A percentile compares a stretch with the other conserved stretches of the same genome.
Conservation (phyloP, 30 jellyfish, hydroid and myxozoan species). For the Aurelia aurita region DNA sequence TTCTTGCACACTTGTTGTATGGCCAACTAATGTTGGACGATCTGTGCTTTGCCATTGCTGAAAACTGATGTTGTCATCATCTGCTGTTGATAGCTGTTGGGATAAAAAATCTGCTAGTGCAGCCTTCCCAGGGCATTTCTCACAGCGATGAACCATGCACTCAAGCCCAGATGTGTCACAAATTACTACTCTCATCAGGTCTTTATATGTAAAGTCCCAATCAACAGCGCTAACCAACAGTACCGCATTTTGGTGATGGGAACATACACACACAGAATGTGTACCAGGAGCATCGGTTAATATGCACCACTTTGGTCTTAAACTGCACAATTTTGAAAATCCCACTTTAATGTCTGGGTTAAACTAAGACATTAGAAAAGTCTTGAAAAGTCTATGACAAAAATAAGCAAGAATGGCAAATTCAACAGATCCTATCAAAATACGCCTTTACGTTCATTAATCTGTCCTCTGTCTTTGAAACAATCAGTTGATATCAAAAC, state of each 20-base stretch:
- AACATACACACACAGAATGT: not conserved
- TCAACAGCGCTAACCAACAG: not conserved
- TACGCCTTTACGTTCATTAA: too few relatives aligned
- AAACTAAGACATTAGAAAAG: too few relatives aligned
- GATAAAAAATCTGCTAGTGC: not conserved
- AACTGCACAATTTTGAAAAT: slow-evolving; percentile 61
- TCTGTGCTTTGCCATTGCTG: slow-evolving; percentile 25
- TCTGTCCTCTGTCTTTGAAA: too few relatives aligned
- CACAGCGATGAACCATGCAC: not conserved
- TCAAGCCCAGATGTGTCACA: not conserved
- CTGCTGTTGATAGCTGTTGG: not conserved
- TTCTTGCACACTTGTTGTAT: not conserved
- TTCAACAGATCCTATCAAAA: too few relatives aligned
- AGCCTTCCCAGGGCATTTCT: slow-evolving; percentile 12
- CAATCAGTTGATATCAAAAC: too few relatives aligned
- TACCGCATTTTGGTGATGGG: slow-evolving; percentile 10
- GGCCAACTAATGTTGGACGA: slow-evolving; percentile 2
- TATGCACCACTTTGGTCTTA: slow-evolving; percentile 78
- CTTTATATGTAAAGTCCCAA: not conserved
- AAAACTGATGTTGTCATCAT: not conserved
- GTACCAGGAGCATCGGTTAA: slow-evolving; percentile 63
- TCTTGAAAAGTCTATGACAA: too few relatives aligned
- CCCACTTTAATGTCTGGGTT: slow-evolving; percentile 53
- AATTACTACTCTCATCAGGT: not conserved
- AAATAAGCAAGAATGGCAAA: too few relatives aligned